These are phyloP conservation scores for Trypoxylus dichotomus DNA, from an alignment of 1,140 invertebrate species.

Conservation along the genomic window DNA sequence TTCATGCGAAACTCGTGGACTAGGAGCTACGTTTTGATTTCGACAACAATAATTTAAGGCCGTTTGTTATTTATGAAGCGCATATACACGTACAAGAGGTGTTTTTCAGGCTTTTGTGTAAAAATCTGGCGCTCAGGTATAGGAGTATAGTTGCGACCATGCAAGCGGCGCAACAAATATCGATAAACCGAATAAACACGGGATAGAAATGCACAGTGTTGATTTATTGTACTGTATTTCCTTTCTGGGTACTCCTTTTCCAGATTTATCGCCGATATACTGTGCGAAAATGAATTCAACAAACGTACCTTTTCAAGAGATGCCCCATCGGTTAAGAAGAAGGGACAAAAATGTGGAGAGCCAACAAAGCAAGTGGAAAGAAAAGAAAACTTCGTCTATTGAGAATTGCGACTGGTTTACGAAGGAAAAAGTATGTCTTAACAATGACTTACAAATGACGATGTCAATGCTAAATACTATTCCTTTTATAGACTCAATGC, in stretches of 20 bases:
- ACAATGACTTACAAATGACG: no score
- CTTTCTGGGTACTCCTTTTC: constrained; percentile 12
- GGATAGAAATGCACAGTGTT: background rate
- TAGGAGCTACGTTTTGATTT: background rate
- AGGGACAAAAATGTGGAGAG: background rate
- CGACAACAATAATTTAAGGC: constrained; percentile 1
- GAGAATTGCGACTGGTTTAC: no score
- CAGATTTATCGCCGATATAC: background rate
- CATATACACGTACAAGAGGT: background rate
- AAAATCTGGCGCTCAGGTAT: background rate
- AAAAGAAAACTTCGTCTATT: no score
- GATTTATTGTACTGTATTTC: constrained; percentile 16
- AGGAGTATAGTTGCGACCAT: background rate
- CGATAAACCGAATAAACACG: constrained; percentile 10
- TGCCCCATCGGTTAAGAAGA: background rate
- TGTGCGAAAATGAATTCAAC: constrained; percentile 21
- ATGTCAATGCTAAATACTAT: no score
- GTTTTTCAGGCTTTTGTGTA: background rate
- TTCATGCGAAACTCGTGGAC: background rate
- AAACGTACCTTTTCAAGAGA: background rate
- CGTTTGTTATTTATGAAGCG: background rate
- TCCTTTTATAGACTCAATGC: no score
- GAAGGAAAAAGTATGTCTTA: no score
- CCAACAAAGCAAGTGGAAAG: background rate
- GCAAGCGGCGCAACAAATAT: background rate